Evolutionary conservation across 2,888 invertebrate species (phyloP).

Genomic region (Amiota mariae): DNA sequence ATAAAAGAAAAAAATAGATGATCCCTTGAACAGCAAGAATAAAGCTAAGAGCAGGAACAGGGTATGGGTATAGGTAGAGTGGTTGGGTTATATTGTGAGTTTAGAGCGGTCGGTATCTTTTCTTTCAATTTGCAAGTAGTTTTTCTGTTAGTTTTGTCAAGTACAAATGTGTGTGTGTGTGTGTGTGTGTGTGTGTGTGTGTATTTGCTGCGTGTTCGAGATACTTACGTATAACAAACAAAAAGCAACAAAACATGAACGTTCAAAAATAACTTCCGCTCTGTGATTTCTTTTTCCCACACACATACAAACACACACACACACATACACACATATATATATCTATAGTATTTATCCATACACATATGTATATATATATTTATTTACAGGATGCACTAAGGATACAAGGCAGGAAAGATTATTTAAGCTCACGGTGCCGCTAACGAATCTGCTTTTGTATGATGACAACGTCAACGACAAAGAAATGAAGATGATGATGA

Average conservation of each 20-base stretch:
- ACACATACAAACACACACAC: neutral
- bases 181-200: neutral
- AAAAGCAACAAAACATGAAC: neutral
- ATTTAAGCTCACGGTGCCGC: slow-evolving; percentile 32
- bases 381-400: slow-evolving; percentile 3
- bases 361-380: neutral
- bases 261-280: slow-evolving; percentile 32
- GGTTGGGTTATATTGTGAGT: too few species aligned
- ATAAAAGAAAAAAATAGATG: neutral
- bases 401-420: slow-evolving; percentile 31
- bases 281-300: slow-evolving; percentile 26
- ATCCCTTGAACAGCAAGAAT: neutral
- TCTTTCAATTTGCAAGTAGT: slow-evolving; percentile 18
- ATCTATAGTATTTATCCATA: too few species aligned
- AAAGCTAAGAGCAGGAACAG: neutral
- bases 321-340: neutral
- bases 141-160: neutral
- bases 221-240: neutral
- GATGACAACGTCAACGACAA: neutral
- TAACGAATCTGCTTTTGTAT: too few species aligned
- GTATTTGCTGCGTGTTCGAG: too few species aligned
- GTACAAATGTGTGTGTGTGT: neutral
- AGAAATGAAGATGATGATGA: neutral
- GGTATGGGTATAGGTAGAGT: too few species aligned
- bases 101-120: neutral